A percentile compares a stretch with the other conserved stretches of the same genome.
Evolutionary conservation across 2,888 invertebrate species (phyloP).

Genomic region (Brachypalpus laphriformis): DNA sequence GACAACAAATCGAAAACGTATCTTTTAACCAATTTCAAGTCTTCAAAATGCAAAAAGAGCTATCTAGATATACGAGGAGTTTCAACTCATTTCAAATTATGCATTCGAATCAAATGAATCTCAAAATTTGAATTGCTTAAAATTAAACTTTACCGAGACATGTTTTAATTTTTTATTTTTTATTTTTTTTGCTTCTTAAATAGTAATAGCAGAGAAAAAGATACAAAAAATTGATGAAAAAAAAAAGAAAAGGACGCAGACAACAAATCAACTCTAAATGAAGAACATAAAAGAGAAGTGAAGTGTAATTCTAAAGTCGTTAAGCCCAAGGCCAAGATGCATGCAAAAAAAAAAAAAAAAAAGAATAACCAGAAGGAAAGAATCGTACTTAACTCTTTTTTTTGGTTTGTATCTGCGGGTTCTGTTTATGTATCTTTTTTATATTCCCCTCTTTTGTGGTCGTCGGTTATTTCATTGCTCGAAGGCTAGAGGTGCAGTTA

Average conservation of each 20-base stretch:
- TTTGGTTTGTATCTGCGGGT: conserved; percentile 51
- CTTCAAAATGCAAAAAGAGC: conserved; percentile 32
- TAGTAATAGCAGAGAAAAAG: conserved; percentile 19
- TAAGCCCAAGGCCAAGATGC: conserved; percentile 75
- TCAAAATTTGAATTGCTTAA: conserved; percentile 22
- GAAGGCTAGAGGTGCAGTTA: conserved; percentile 74
- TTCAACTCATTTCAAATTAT: conserved; percentile 35
- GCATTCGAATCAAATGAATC: conserved; percentile 58
- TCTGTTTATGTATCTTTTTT: conserved; percentile 33
- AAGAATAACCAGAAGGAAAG: conserved; percentile 57
- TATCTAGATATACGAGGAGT: conserved; percentile 36
- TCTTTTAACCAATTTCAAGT: conserved; percentile 38
- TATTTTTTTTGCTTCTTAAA: conserved; percentile 33
- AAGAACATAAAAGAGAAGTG: conserved; percentile 69
- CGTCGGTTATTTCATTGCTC: conserved; percentile 62
- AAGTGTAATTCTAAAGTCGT: conserved; percentile 74
- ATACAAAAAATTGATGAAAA: neutral
- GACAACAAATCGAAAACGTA: conserved; percentile 6
- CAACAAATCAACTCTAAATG: conserved; percentile 69
- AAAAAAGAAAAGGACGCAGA: conserved; percentile 29
- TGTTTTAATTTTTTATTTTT: conserved; percentile 33
- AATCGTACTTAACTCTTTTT: conserved; percentile 66
- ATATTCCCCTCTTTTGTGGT: conserved; percentile 53
- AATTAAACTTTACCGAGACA: conserved; percentile 51
- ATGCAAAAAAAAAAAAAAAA: conserved; percentile 57